Percentiles rank a stretch among this genome's conserved stretches.
Conservation (phyloP, 2,113 vertebrate species). For the Dunckerocampus dactyliophorus region DNA sequence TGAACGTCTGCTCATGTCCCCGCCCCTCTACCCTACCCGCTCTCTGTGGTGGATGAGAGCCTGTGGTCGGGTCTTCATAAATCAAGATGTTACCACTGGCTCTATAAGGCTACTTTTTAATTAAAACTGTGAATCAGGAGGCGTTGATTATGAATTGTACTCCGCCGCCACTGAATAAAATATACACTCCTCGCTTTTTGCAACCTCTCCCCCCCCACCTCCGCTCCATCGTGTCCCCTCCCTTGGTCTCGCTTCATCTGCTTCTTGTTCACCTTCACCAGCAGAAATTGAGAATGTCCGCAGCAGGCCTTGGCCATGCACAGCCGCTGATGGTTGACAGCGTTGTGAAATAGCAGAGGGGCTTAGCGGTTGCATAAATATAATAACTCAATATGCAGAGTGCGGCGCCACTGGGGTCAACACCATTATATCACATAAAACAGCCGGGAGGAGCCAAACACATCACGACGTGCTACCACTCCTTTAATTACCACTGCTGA, state of each 20-base stretch:
- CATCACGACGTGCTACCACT: constrained; percentile 5
- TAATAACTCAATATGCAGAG: constrained; percentile 55
- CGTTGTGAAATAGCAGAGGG: constrained; percentile 41
- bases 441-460: constrained; percentile 34
- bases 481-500: constrained; percentile 31
- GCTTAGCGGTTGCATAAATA: constrained; percentile 62
- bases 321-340: constrained; percentile 33
- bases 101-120: constrained; percentile 69
- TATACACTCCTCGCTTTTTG: constrained; percentile 48
- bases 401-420: constrained; percentile 50
- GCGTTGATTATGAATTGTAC: constrained; percentile 71
- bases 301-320: constrained; percentile 16
- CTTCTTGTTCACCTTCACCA: constrained; percentile 7
- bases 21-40: constrained; percentile 12
- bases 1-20: constrained; percentile 9
- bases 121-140: constrained; percentile 74
- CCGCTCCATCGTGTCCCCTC: constrained; percentile 17
- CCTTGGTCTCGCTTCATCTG: constrained; percentile 6
- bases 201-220: not conserved
- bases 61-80: constrained; percentile 52
- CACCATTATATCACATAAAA: constrained; percentile 51
- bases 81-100: constrained; percentile 64
- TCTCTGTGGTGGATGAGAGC: constrained; percentile 49
- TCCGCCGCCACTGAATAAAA: constrained; percentile 64
- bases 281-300: constrained; percentile 36